phyloP scores from a whole-genome alignment of 2,888 invertebrate species.

The Mystacides longicornis region DNA sequence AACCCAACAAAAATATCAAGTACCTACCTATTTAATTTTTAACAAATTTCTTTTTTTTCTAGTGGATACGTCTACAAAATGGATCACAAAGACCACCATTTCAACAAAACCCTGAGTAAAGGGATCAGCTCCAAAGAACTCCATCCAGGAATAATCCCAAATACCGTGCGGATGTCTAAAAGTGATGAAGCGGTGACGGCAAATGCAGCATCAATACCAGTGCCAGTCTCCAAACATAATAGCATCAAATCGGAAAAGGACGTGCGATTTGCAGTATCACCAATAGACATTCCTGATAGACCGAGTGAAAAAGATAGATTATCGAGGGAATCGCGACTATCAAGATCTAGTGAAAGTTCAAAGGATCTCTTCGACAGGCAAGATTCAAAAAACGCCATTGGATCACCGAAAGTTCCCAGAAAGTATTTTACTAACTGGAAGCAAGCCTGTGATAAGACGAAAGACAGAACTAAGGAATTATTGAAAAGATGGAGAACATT shows the following conservation, averaged over 20 bases:
- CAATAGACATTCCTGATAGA: slow-evolving; percentile 28
- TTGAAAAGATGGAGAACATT: slow-evolving; percentile 63
- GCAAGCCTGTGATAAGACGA: slow-evolving; percentile 68
- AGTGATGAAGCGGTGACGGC: slow-evolving; percentile 23
- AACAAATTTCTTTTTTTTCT: too few species aligned
- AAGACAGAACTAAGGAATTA: slow-evolving; percentile 65
- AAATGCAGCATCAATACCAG: slow-evolving; percentile 4
- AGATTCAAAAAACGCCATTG: slow-evolving; percentile 37
- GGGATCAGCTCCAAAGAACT: slow-evolving; percentile 17
- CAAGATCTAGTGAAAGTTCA: slow-evolving; percentile 36
- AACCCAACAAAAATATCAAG: too few species aligned
- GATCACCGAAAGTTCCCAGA: slow-evolving; percentile 55
- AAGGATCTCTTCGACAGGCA: slow-evolving; percentile 44
- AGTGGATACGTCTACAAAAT: too few species aligned
- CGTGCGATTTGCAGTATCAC: slow-evolving; percentile 32
- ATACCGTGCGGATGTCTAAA: slow-evolving; percentile 23
- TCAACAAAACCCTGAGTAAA: slow-evolving; percentile 12
- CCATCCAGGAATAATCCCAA: slow-evolving; percentile 15
- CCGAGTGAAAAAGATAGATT: slow-evolving; percentile 19
- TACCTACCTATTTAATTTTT: too few species aligned
- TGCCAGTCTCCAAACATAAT: slow-evolving; percentile 29
- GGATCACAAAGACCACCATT: slow-evolving; percentile 19
- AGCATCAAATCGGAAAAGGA: slow-evolving; percentile 36
- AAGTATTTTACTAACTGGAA: slow-evolving; percentile 70
- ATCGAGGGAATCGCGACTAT: slow-evolving; percentile 10